Evolutionary conservation across 2,113 vertebrate species (phyloP), one percentile per base, ranked within the genome.

Genomic region (Psammodynastes pulverulentus): DNA sequence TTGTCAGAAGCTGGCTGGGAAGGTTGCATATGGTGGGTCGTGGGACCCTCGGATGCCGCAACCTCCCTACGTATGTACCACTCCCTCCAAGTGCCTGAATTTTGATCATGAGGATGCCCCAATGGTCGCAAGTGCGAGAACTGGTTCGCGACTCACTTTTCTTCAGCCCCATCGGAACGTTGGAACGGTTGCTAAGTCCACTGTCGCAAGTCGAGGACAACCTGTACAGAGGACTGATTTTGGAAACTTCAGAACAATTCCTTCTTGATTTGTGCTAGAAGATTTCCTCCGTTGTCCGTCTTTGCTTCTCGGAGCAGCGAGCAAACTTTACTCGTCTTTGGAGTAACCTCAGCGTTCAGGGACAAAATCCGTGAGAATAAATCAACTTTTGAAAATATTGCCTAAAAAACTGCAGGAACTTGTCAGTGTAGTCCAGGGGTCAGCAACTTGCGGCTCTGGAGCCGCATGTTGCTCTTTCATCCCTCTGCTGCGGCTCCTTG

Each of bases 181-280:
- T 56, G 54, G 54, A 56, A 56, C 0, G 10, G 12, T 67, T 67
- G 4, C 12, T 67, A 15, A 67, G 29, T n/a, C 29, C 12, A 67
- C 12, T n/a, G 29, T n/a, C 0, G 5, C 5, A 67, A 67, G 12
- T n/a, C 0, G 1, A 67, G 29, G 58, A 67, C 12, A n/a, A 13
- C 58, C 29, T 67, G 10, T 51, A 3, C 1, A 3, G 9, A 88
- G 86, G 87, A 90, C 87, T 8, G n/a, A 5, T 53, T 92, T 94
- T 84, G 89, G 95, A 94, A 95, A 88, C 94, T 91, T 93, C 86
- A 39, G 21, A 89, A 87, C 94, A 89, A 7, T 85, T 86, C 58
- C 0, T 88, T 94, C 90, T 87, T 92, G 56, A 94, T 87, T 26
- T 93, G 4, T 9, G 91, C 94, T 58, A 89, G 91, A 67, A 87